These are phyloP conservation scores for Dipodomys stephensi DNA, from an alignment of 2,113 vertebrate species.

Conservation along the genomic window DNA sequence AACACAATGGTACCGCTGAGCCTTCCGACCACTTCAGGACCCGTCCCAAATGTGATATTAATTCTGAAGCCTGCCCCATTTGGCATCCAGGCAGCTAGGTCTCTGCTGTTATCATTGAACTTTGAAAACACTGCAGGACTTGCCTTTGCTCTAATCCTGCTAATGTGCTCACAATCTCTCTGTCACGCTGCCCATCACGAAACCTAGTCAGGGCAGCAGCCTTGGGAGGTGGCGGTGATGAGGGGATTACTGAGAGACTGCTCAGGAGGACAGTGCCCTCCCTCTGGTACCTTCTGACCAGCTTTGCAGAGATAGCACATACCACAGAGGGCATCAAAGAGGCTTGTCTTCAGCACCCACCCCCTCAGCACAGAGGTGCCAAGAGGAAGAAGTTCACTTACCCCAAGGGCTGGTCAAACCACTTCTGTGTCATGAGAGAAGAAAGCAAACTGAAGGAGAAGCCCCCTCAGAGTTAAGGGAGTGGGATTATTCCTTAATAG, in stretches of 20 bases:
- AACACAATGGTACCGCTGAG: conserved; percentile 9
- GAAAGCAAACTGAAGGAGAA: neutral
- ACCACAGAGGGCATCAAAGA: conserved; percentile 16
- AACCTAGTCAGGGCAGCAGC: neutral
- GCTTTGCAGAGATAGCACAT: conserved; percentile 30
- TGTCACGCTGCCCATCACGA: conserved; percentile 68
- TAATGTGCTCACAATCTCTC: conserved; percentile 65
- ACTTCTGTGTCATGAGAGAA: neutral
- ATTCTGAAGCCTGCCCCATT: conserved; percentile 1
- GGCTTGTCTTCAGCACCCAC: neutral
- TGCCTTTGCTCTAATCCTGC: conserved; percentile 63
- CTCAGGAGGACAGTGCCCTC: neutral
- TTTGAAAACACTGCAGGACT: neutral
- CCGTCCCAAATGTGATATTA: neutral
- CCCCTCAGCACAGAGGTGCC: conserved; percentile 20
- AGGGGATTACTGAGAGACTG: conserved; percentile 60
- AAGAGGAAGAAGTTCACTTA: neutral
- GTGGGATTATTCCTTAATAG: neutral
- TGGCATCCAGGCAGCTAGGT: neutral
- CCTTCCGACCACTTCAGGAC: neutral
- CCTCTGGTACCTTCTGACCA: neutral
- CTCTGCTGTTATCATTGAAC: conserved; percentile 27
- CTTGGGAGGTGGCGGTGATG: conserved; percentile 61
- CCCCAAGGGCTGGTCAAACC: neutral
- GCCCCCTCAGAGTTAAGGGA: neutral